Conservation (phyloP, 2,888 invertebrate species). For the Lochmaea capreae region DNA sequence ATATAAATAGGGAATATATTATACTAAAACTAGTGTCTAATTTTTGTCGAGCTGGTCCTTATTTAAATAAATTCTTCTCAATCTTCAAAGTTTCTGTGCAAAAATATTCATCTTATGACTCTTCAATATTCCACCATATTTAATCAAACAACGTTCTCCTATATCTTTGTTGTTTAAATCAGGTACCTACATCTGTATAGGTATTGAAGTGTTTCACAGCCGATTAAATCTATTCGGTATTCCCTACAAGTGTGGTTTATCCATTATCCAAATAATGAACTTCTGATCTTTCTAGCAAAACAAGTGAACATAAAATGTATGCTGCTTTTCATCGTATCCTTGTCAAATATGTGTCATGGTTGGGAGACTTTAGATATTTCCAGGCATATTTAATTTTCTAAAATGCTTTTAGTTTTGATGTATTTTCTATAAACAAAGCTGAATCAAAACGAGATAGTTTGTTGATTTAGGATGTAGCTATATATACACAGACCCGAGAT, state of each 20-base stretch:
- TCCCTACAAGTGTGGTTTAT: neutral
- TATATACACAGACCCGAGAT: neutral
- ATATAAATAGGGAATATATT: too few species aligned
- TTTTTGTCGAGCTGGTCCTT: too few species aligned
- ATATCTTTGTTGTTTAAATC: too few species aligned
- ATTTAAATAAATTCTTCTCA: too few species aligned
- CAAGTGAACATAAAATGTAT: conserved; percentile 1
- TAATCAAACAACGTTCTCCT: too few species aligned
- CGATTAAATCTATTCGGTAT: too few species aligned
- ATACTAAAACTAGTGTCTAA: too few species aligned
- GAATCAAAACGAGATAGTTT: conserved; percentile 8
- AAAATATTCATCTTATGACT: too few species aligned
- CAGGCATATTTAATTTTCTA: conserved; percentile 2
- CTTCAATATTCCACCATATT: too few species aligned
- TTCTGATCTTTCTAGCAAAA: neutral
- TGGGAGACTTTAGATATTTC: neutral
- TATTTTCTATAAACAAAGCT: conserved; percentile 2
- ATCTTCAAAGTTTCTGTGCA: too few species aligned
- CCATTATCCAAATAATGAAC: neutral
- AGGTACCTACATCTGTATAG: too few species aligned
- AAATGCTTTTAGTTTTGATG: conserved; percentile 7
- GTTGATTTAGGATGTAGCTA: conserved; percentile 2
- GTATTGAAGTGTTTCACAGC: too few species aligned
- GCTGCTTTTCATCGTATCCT: conserved; percentile 2
- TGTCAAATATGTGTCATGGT: conserved; percentile 7